A percentile compares a stretch with the other conserved stretches of the same genome.
These are phyloP conservation scores for Cottoperca gobio DNA, from an alignment of 2,797 vertebrate genomes.

Conservation along the genomic window DNA sequence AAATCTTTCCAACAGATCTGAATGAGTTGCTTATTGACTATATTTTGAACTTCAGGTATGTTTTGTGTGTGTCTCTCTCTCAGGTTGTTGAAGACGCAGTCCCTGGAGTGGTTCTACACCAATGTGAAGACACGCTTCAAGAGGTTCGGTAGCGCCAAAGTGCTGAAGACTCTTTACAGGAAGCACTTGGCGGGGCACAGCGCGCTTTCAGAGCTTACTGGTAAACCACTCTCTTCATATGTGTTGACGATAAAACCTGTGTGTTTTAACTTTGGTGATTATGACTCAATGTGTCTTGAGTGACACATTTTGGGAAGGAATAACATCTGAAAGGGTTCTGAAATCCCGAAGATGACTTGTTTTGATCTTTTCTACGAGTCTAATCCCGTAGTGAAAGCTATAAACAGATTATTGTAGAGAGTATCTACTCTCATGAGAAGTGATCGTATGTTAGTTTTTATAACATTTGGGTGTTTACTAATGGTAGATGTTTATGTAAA, in stretches of 20 bases:
- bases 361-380: not conserved
- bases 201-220: slow-evolving; percentile 84
- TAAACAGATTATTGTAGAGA: slow-evolving; percentile 5
- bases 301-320: not conserved
- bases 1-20: not conserved
- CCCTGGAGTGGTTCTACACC: slow-evolving; percentile 96
- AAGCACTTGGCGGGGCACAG: slow-evolving; percentile 89
- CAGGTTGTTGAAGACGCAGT: slow-evolving; percentile 92
- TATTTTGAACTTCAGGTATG: not conserved
- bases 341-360: not conserved
- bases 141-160: slow-evolving; percentile 96
- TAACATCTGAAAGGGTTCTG: not conserved
- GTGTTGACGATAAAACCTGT: not conserved
- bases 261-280: not conserved
- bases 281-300: not conserved
- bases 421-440: not conserved
- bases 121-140: slow-evolving; percentile 95
- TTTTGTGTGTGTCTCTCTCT: slow-evolving; percentile 25
- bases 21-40: not conserved
- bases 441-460: too few species aligned
- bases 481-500: too few species aligned
- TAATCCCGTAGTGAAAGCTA: not conserved
- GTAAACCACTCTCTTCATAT: slow-evolving; percentile 70
- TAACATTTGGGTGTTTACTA: too few species aligned
- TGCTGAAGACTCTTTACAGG: slow-evolving; percentile 94